Conservation (phyloP, 2,113 vertebrate species). For the Lophotis ruficrista region DNA sequence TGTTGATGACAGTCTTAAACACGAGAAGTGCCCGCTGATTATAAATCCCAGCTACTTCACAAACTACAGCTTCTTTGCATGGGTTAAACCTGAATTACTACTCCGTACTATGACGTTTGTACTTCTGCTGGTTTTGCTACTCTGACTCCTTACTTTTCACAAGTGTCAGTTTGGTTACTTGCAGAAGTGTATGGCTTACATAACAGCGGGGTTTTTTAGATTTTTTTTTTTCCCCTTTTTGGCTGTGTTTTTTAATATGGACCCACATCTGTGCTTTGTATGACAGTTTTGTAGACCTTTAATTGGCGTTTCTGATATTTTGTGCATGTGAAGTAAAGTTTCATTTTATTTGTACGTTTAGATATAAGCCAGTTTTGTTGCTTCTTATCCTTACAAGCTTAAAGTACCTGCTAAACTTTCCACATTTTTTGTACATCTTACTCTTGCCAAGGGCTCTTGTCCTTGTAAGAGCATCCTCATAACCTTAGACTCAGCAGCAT, state of each 20-base stretch:
- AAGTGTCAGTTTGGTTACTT: neutral
- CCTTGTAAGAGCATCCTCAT: conserved; percentile 68
- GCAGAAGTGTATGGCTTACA: neutral
- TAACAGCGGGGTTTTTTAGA: neutral
- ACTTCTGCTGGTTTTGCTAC: neutral
- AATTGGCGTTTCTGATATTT: neutral
- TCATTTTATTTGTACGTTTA: neutral
- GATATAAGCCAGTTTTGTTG: neutral
- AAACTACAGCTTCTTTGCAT: neutral
- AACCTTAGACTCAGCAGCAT: conserved; percentile 74
- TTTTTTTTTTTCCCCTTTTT: neutral
- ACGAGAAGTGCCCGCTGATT: neutral
- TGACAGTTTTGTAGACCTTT: neutral
- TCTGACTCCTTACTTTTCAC: neutral
- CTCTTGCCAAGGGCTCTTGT: conserved; percentile 42
- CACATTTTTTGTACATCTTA: neutral
- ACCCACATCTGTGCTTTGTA: neutral
- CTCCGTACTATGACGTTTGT: neutral
- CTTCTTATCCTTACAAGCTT: neutral
- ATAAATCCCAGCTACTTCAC: neutral
- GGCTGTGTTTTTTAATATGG: neutral
- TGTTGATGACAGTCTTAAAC: neutral
- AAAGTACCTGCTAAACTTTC: neutral
- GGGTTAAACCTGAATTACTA: neutral
- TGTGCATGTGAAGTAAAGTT: neutral